phyloP scores from a whole-genome alignment of 2,113 vertebrate genomes.

The Proteles cristata region DNA sequence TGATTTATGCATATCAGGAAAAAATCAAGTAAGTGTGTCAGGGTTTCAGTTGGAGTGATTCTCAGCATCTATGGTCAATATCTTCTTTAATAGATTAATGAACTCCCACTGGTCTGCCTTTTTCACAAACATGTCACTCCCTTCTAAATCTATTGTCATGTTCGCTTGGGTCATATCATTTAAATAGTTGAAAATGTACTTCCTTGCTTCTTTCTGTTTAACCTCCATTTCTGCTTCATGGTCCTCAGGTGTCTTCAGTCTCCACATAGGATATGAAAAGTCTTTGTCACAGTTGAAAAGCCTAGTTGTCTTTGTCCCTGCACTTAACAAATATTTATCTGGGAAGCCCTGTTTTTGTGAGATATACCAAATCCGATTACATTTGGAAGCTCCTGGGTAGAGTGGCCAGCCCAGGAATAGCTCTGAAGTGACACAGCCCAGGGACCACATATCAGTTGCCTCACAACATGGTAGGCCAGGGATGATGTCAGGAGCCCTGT shows the following conservation, averaged over 20 bases:
- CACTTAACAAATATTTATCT: background rate
- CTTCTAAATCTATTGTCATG: conserved; percentile 96
- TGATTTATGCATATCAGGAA: conserved; percentile 93
- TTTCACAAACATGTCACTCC: conserved; percentile 97
- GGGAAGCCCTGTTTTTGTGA: background rate
- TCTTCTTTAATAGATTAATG: conserved; percentile 98
- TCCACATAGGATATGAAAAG: background rate
- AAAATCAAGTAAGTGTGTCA: conserved; percentile 97
- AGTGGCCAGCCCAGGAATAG: conserved; percentile 99
- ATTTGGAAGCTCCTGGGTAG: conserved; percentile 89
- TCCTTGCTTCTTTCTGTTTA: conserved; percentile 97
- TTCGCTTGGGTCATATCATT: conserved; percentile 99
- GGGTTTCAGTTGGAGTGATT: conserved; percentile 97
- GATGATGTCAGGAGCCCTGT: conserved; percentile 98
- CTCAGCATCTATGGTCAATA: conserved; percentile 98
- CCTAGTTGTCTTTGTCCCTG: background rate
- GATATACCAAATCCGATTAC: background rate
- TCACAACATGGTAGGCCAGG: conserved; percentile 98
- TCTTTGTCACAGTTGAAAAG: background rate
- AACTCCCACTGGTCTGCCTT: conserved; percentile 98
- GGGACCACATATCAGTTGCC: conserved; percentile 99
- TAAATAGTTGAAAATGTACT: conserved; percentile 98
- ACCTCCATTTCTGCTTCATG: conserved; percentile 96
- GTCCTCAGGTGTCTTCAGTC: conserved; percentile 92
- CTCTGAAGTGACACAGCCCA: conserved; percentile 99